phyloP scores from a whole-genome alignment of 2,888 invertebrate genomes.

The Microctonus hyperodae region DNA sequence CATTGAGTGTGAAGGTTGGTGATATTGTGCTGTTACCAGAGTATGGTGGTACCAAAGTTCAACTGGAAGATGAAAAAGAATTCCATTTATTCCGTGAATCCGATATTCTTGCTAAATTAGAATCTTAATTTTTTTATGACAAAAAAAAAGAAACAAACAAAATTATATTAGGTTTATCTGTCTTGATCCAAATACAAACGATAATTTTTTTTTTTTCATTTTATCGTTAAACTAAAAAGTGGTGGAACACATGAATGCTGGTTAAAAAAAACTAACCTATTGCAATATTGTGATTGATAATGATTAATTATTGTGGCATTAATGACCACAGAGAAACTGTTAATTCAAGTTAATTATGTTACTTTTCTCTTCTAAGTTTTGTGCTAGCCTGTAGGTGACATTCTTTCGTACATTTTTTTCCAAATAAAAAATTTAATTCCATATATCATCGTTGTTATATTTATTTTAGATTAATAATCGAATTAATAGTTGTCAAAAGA shows the following conservation, averaged over 20 bases:
- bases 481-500: too few species aligned
- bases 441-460: conserved; percentile 23
- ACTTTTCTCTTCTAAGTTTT: conserved; percentile 44
- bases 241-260: background rate
- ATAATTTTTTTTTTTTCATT: background rate
- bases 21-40: conserved; percentile 96
- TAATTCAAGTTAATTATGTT: conserved; percentile 39
- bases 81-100: conserved; percentile 93
- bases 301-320: background rate
- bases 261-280: background rate
- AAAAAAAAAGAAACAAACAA: background rate
- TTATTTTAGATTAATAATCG: conserved; percentile 21
- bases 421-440: conserved; percentile 51
- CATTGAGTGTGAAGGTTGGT: conserved; percentile 85
- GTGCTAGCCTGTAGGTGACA: conserved; percentile 45
- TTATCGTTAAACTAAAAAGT: background rate
- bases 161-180: conserved; percentile 38
- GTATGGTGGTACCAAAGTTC: conserved; percentile 97
- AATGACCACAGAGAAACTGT: conserved; percentile 10
- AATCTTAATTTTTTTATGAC: conserved; percentile 57
- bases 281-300: conserved; percentile 9
- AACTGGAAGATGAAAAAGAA: conserved; percentile 86
- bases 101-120: conserved; percentile 94
- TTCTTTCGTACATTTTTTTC: conserved; percentile 49
- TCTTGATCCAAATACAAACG: conserved; percentile 26